Base-by-base conservation (phyloP, 1,140 invertebrate species). In the Macrocentrus cingulum region DNA sequence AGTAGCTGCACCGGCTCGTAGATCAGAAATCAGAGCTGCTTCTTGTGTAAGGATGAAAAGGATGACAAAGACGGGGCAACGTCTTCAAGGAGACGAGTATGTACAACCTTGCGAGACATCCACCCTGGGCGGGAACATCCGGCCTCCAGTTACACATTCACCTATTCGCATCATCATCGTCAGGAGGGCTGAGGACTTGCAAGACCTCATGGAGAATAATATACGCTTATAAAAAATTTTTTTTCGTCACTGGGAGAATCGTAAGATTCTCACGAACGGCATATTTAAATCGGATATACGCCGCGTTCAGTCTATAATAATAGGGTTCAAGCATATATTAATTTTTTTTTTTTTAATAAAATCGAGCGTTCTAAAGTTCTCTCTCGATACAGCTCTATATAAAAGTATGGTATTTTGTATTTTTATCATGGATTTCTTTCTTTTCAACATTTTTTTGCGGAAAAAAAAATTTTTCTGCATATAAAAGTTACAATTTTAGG, bases 101-200 rank as follows among this genome's bases (percentile, higher is more conserved):
- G n/a, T n/a, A n/a, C n/a, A n/a, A n/a, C 68, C 70, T 66, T 74
- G 64, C 66, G 61, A 71, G 70, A 72, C 68, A 66, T 55, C 49
- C 64, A 77, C 77, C 76, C 70, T 77, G 76, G 77, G 76, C 77
- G 76, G 71, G 58, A 64, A 79, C 77, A 79, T 79, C 77, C 77
- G 77, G 77, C 72, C 71, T 79, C 76, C 66, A 67, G 69, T 78
- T 78, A 74, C 76, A 63, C 58, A 70, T 69, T 76, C 74, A 72
- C 57, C 66, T 67, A 58, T 66, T 59, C 56, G 9, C 37, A 15
- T n/a, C 15, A 41, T 22, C 25, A 29, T 29, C 25, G 9, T 29
- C 25, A 29, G 9, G 25, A 29, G 25, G 9, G 25, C 4, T 5
- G 15, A 13, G 44, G 39, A 23, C 44, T 52, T 53, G n/a, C 9